These are phyloP conservation scores for Pollenia angustigena DNA, from an alignment of 2,888 invertebrate species.

Conservation along the genomic window DNA sequence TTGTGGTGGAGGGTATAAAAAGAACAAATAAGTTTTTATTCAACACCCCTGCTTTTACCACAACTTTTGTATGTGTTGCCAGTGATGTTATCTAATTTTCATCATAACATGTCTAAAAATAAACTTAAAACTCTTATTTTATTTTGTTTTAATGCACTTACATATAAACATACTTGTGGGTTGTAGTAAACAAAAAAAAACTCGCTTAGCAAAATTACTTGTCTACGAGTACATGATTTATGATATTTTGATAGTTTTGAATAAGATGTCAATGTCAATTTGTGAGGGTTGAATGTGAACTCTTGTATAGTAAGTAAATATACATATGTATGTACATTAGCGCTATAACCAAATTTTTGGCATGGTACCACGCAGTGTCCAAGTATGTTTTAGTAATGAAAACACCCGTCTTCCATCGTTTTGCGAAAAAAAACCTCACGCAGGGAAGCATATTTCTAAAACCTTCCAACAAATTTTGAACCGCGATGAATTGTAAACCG, in stretches of 20 bases:
- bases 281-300: conserved; percentile 4
- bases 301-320: not conserved
- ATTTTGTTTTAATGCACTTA: not conserved
- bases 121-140: conserved; percentile 14
- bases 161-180: not conserved
- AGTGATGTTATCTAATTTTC: conserved; percentile 48
- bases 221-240: conserved; percentile 18
- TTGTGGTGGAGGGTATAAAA: too few relatives aligned
- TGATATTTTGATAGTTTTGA: conserved; percentile 55
- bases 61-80: conserved; percentile 17
- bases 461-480: too few relatives aligned
- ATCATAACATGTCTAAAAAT: conserved; percentile 54
- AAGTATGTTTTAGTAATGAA: too few relatives aligned
- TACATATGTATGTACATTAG: too few relatives aligned
- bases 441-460: too few relatives aligned
- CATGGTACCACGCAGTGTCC: too few relatives aligned
- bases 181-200: not conserved
- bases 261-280: conserved; percentile 62
- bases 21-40: not conserved
- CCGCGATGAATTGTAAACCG: too few relatives aligned
- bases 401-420: too few relatives aligned
- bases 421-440: too few relatives aligned
- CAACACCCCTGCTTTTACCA: not conserved
- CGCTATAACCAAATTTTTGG: too few relatives aligned
- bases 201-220: not conserved